Evolutionary conservation across 2,113 vertebrate species (phyloP), one percentile per base, ranked within the genome.

Genomic region (Raja brachyura): DNA sequence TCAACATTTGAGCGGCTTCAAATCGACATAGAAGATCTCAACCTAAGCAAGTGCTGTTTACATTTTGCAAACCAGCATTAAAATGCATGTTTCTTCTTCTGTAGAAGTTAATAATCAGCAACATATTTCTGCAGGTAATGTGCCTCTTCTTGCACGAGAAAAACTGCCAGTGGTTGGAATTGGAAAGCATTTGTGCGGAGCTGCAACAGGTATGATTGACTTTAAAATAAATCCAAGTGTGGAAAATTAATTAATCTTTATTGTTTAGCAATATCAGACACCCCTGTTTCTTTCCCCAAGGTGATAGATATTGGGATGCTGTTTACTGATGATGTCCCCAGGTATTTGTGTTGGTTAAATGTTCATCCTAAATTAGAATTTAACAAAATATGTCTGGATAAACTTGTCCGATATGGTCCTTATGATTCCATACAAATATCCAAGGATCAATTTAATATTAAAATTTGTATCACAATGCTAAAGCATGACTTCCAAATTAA

Each of bases 21-120:
- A 93, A 97, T 99, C 90, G 99, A 99, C 95, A 99, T 99, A 94
- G 97, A 99, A 6, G 98, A 99, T 93, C 96, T 99, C 94, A 98
- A 97, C 95, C 94, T 99, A 94, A 96, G 98, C 98, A 96, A 97
- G 98, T 63, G 31, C 74, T 56, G 9, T 0, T 66, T 93, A 39
- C 25, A 81, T 93, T 39, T 76, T 78, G 25, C 6, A 79, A 4
- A n/a, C 54, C 33, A 94, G 39, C 73, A 94, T 94, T 93, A n/a
- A 22, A 54, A 66, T 33, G 16, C 54, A 5, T 48, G 39, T 70
- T 90, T 25, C 20, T 66, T 66, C 33, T 90, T 28, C 14, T 54
- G 56, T 25, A 25, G 22, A 20, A 73, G 5, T 20, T 18, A 73
- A 90, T 73, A 22, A 73, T 73, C 18, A 48, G 75, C 63, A 93